These are phyloP conservation scores for Sinocyclocheilus maitianheensis DNA, from an alignment of 2,113 vertebrate genomes.

Conservation along the genomic window DNA sequence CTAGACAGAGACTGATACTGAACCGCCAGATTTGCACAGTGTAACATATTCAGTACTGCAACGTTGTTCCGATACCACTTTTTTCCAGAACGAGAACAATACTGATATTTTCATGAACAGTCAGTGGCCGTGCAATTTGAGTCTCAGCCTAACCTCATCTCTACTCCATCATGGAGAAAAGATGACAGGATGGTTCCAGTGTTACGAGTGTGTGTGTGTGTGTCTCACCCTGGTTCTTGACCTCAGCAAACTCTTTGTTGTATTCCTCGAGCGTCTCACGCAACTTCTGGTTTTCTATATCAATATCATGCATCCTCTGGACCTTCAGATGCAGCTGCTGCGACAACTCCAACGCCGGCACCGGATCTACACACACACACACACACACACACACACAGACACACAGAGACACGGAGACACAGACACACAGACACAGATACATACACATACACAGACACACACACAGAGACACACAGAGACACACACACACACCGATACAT, in stretches of 20 bases:
- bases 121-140: too few relatives aligned
- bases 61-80: not conserved
- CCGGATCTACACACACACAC: constrained; percentile 80
- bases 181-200: not conserved
- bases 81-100: not conserved
- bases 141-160: too few relatives aligned
- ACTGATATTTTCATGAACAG: not conserved
- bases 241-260: constrained; percentile 97
- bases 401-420: not conserved
- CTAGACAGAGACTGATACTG: too few relatives aligned
- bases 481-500: too few relatives aligned
- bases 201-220: not conserved
- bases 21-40: too few relatives aligned
- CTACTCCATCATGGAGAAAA: too few relatives aligned
- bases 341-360: constrained; percentile 91
- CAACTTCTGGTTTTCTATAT: constrained; percentile 98
- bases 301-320: constrained; percentile 96
- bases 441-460: too few relatives aligned
- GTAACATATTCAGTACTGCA: too few relatives aligned
- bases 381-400: too few relatives aligned
- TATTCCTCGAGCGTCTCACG: constrained; percentile 98
- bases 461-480: too few relatives aligned
- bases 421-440: too few relatives aligned
- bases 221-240: constrained; percentile 93
- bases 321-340: constrained; percentile 98